Conservation (phyloP, 2,888 invertebrate genomes). For the Aethes cnicana region DNA sequence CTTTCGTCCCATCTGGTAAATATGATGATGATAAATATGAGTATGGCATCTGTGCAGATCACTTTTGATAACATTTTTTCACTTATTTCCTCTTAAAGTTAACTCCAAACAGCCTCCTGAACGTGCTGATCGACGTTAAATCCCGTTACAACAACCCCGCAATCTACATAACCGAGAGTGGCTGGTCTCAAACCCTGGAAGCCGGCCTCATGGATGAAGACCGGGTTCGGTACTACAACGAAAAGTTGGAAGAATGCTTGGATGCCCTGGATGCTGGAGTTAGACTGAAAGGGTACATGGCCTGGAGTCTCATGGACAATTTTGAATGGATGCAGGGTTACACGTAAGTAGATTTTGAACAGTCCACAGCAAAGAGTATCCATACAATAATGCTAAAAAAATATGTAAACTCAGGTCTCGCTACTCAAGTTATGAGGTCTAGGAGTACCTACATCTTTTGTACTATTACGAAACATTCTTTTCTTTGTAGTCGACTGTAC, state of each 20-base stretch:
- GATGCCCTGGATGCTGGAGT: conserved; percentile 71
- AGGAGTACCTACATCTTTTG: too few relatives aligned
- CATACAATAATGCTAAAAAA: too few relatives aligned
- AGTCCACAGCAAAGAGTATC: too few relatives aligned
- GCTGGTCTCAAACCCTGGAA: conserved; percentile 64
- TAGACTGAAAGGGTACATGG: conserved; percentile 78
- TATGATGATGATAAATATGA: too few relatives aligned
- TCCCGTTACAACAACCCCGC: conserved; percentile 74
- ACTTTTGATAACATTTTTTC: too few relatives aligned
- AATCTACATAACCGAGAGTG: conserved; percentile 84
- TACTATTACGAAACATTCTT: too few relatives aligned
- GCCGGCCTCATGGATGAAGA: conserved; percentile 65
- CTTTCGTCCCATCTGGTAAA: too few relatives aligned
- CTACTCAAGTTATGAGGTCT: too few relatives aligned
- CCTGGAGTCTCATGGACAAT: conserved; percentile 85
- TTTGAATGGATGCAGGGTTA: conserved; percentile 85
- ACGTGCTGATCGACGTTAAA: conserved; percentile 75
- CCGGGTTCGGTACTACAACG: conserved; percentile 68
- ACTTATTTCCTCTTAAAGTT: conserved; percentile 46
- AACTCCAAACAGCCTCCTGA: conserved; percentile 82
- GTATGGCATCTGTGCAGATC: too few relatives aligned
- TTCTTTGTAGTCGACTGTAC: too few relatives aligned
- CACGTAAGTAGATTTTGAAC: too few relatives aligned
- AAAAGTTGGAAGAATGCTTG: conserved; percentile 65
- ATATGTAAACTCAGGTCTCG: too few relatives aligned